phyloP scores from a whole-genome alignment of 2,113 vertebrate species.

The Pteronura brasiliensis region DNA sequence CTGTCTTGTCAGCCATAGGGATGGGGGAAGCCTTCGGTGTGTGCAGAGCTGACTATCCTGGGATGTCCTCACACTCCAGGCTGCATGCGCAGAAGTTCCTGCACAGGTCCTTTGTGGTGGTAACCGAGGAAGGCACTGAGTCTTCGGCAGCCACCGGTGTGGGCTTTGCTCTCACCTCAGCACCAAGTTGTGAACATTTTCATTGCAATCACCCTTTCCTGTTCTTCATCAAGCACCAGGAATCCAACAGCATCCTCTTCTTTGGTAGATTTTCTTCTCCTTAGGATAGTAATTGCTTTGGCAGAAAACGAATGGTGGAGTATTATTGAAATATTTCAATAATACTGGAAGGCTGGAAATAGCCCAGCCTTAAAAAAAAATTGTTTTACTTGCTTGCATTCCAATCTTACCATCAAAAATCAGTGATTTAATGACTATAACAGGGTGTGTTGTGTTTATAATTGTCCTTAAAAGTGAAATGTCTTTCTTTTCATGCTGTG shows the following conservation, averaged over 20 bases:
- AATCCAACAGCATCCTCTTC: constrained; percentile 80
- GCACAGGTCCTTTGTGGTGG: constrained; percentile 79
- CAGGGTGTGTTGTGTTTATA: neutral
- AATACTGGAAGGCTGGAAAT: no score
- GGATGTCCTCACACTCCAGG: neutral
- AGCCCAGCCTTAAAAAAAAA: neutral
- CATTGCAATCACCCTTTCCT: constrained; percentile 81
- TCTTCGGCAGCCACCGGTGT: constrained; percentile 37
- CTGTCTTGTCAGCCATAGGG: constrained; percentile 58
- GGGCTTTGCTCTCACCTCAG: constrained; percentile 50
- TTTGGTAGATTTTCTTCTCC: constrained; percentile 78
- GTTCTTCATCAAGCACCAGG: constrained; percentile 78
- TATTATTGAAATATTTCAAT: fast-evolving
- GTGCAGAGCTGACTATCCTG: constrained; percentile 61
- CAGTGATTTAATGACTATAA: no score
- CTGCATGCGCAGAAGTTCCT: constrained; percentile 70
- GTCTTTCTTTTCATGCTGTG: neutral
- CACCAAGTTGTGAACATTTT: constrained; percentile 46
- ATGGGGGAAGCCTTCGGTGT: constrained; percentile 47
- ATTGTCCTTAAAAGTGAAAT: neutral
- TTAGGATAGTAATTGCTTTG: neutral
- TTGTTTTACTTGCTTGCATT: neutral
- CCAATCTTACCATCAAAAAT: neutral
- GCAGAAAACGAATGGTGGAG: neutral
- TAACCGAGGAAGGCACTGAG: constrained; percentile 81